Evolutionary conservation across 2,888 invertebrate genomes (phyloP).

Genomic region (Fragum sueziense): DNA sequence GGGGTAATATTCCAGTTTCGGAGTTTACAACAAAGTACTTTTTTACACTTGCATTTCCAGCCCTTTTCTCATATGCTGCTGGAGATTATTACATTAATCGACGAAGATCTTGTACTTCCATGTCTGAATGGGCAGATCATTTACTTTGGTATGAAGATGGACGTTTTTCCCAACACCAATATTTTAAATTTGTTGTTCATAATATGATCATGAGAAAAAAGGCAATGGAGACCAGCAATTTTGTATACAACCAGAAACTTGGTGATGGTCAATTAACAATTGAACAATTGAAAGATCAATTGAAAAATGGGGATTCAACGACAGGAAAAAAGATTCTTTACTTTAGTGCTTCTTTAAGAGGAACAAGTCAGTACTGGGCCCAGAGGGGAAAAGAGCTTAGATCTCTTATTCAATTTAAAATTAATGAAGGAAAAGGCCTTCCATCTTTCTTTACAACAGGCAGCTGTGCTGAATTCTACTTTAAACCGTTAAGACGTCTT

Average conservation of each 20-base stretch:
- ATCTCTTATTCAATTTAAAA: slow-evolving; percentile 46
- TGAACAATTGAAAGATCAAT: slow-evolving; percentile 41
- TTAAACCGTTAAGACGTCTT: slow-evolving; percentile 58
- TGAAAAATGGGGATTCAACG: slow-evolving; percentile 49
- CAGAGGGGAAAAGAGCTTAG: slow-evolving; percentile 48
- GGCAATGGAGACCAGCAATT: slow-evolving; percentile 54
- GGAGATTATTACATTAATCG: slow-evolving; percentile 60
- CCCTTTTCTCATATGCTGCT: slow-evolving; percentile 56
- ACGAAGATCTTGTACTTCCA: slow-evolving; percentile 42
- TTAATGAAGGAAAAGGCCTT: slow-evolving; percentile 51
- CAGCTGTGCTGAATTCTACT: slow-evolving; percentile 66
- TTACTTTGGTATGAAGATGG: slow-evolving; percentile 56
- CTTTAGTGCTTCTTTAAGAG: slow-evolving; percentile 45
- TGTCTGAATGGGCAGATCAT: slow-evolving; percentile 60
- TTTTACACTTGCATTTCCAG: slow-evolving; percentile 59
- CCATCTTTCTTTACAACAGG: slow-evolving; percentile 65
- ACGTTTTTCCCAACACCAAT: slow-evolving; percentile 53
- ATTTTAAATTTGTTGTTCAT: slow-evolving; percentile 60
- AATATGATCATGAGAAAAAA: slow-evolving; percentile 61
- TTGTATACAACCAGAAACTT: slow-evolving; percentile 58
- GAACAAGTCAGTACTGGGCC: slow-evolving; percentile 57
- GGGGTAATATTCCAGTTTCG: slow-evolving; percentile 51
- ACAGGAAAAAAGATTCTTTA: slow-evolving; percentile 51
- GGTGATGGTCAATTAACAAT: slow-evolving; percentile 59
- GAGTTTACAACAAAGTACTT: slow-evolving; percentile 61